A percentile compares a stretch with the other conserved stretches of the same genome.
Conservation (phyloP, 1,140 invertebrate species). For the Lordiphosa collinella region DNA sequence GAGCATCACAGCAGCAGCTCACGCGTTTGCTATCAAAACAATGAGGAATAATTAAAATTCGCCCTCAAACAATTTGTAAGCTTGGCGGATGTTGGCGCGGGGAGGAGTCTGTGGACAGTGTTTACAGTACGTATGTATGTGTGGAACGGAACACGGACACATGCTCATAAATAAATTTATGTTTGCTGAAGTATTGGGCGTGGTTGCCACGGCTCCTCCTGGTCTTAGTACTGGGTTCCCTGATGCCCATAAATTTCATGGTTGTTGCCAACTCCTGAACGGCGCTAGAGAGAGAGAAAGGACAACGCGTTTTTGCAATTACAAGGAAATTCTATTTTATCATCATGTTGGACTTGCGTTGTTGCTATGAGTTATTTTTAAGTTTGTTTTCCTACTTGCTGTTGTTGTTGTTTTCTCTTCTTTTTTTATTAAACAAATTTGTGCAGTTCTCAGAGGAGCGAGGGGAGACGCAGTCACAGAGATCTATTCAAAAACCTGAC, state of each 20-base stretch:
- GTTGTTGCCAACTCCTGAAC: slow-evolving; percentile 23
- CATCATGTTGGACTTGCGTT: slow-evolving; percentile 17
- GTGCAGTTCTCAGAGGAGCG: no score
- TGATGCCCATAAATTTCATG: slow-evolving; percentile 50
- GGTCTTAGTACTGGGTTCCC: slow-evolving; percentile 15
- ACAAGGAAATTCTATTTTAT: slow-evolving; percentile 36
- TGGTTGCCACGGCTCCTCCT: slow-evolving; percentile 13
- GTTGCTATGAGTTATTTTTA: slow-evolving; percentile 9
- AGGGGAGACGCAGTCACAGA: no score
- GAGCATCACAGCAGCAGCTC: slow-evolving; percentile 11
- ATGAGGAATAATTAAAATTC: slow-evolving; percentile 77
- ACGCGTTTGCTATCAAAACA: slow-evolving; percentile 67
- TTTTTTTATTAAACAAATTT: slow-evolving; percentile 1
- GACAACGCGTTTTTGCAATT: slow-evolving; percentile 48
- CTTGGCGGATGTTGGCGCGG: slow-evolving; percentile 41
- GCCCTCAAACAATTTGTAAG: slow-evolving; percentile 73
- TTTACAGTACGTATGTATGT: neutral
- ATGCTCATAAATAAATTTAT: slow-evolving; percentile 76
- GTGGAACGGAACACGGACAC: slow-evolving; percentile 39
- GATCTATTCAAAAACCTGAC: no score
- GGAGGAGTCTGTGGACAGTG: neutral
- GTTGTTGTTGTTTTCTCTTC: neutral
- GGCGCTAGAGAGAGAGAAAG: slow-evolving; percentile 5
- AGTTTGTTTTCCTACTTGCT: slow-evolving; percentile 15
- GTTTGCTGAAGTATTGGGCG: slow-evolving; percentile 70